Evolutionary conservation across 1,140 invertebrate species (phyloP).

Genomic region (Pseudomyrmex pallidus): DNA sequence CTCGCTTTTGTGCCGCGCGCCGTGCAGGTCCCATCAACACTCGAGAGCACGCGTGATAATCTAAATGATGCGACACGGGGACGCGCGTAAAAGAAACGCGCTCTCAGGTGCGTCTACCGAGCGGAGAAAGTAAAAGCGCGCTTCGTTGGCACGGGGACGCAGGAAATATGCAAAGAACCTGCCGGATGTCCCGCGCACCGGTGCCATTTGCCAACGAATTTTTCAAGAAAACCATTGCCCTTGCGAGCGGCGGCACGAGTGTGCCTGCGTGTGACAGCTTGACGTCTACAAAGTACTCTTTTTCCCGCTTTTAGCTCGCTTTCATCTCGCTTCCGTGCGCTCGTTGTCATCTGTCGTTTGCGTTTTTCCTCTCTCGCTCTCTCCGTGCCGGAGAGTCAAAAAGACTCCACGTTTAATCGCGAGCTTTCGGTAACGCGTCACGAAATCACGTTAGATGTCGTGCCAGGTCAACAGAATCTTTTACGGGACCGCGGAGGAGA

Average conservation of each 20-base stretch:
- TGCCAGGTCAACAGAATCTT: constrained; percentile 11
- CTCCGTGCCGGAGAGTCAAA: constrained; percentile 30
- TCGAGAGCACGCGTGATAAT: constrained; percentile 39
- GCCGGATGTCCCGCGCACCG: constrained; percentile 24
- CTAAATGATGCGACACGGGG: constrained; percentile 26
- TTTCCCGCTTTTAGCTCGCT: constrained; percentile 54
- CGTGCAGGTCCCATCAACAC: constrained; percentile 25
- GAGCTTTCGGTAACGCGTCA: constrained; percentile 54
- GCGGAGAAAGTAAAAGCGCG: constrained; percentile 43
- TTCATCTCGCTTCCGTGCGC: constrained; percentile 5
- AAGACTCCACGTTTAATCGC: constrained; percentile 74
- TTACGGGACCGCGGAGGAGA: not conserved
- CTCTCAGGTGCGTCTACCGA: constrained; percentile 1
- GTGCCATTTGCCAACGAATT: constrained; percentile 66
- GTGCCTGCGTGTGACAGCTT: constrained; percentile 65
- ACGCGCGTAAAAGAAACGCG: constrained; percentile 13
- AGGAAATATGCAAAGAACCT: constrained; percentile 18
- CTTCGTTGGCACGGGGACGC: constrained; percentile 23
- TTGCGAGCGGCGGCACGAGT: constrained; percentile 40
- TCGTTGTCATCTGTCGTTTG: not conserved
- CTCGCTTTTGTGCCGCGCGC: constrained; percentile 34
- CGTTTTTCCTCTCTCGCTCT: not conserved
- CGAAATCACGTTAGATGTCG: not conserved
- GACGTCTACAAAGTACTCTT: constrained; percentile 67
- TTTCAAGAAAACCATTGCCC: constrained; percentile 45